Evolutionary conservation across 2,888 invertebrate genomes (phyloP), one percentile per base, ranked within the genome.

Genomic region (Drosophila robusta): DNA sequence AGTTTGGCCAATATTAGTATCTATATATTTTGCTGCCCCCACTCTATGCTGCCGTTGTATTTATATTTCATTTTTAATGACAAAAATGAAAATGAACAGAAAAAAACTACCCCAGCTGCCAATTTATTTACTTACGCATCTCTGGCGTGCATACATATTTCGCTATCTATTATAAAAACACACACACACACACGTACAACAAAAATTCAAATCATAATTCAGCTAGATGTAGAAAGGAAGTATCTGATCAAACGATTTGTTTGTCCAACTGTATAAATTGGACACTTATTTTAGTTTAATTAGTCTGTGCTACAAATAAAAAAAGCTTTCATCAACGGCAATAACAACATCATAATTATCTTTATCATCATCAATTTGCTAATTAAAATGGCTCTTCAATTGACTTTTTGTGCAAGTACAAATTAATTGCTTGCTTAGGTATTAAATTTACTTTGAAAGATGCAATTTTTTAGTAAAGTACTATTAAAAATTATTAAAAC

Each of bases 51-150:
- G 49, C 22, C 14, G 11, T 14, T 24, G 32, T 51, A 65, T 71
- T 62, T 64, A 56, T 62, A 62, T 80, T 69, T 60, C 66, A 75
- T 64, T 70, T 83, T 70, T 78, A 81, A 87, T 81, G 78, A 76
- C 73, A 73, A 51, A 51, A 65, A 45, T 29, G 62, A 61, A 55
- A 68, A 60, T 26, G 3, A n/a, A 11, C 8, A 36, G 4, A 34
- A 11, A 66, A 73, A 50, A 67, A 56, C 55, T 54, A 60, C 22
- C 71, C 56, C 62, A 47, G 60, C 69, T 65, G 63, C 52, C 63
- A 63, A 56, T 51, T 70, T 49, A 47, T 61, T 55, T 47, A 47
- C 34, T 52, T 60, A 76, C 47, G 69, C 70, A 63, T 66, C 26
- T 73, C 52, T 56, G 22, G 29, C 29, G 29, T 46, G 44, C 51